A percentile compares a stretch with the other conserved stretches of the same genome.
These are phyloP conservation scores for Eupithecia pulchellata DNA, from an alignment of 2,888 invertebrate genomes.

Conservation along the genomic window DNA sequence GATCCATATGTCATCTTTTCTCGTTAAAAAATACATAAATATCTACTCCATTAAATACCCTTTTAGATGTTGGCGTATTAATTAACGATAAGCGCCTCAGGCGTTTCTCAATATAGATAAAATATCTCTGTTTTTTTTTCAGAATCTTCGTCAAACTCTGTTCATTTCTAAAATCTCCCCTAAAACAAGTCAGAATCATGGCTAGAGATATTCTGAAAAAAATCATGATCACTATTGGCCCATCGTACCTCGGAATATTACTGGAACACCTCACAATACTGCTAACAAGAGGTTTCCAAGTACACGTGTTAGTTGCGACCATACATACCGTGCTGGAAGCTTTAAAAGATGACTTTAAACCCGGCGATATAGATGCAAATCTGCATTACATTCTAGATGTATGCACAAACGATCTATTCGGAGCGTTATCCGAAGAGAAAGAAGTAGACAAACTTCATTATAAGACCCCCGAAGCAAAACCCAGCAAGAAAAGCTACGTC, in stretches of 20 bases:
- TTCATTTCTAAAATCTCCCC: conserved; percentile 94
- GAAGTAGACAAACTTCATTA: conserved; percentile 93
- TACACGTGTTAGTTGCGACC: conserved; percentile 96
- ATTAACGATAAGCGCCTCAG: background rate
- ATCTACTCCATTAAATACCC: background rate
- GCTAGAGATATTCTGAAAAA: conserved; percentile 97
- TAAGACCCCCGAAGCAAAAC: conserved; percentile 93
- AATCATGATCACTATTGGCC: conserved; percentile 94
- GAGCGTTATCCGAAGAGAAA: conserved; percentile 95
- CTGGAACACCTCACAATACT: conserved; percentile 92
- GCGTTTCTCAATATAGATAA: background rate
- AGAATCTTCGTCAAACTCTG: conserved; percentile 95
- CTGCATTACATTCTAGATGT: conserved; percentile 92
- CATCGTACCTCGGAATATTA: conserved; percentile 90
- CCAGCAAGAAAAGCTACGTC: conserved; percentile 93
- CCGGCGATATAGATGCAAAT: conserved; percentile 92
- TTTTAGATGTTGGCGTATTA: background rate
- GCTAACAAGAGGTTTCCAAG: conserved; percentile 95
- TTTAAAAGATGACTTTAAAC: conserved; percentile 88
- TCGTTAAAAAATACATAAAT: too few relatives aligned
- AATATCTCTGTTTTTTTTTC: conserved; percentile 50
- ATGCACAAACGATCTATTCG: conserved; percentile 95
- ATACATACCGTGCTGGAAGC: conserved; percentile 92
- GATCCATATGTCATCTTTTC: too few relatives aligned
- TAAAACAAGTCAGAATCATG: conserved; percentile 93